Percentiles rank a stretch among this genome's conserved stretches.
phyloP scores from a whole-genome alignment of 2,113 vertebrate genomes.

The Scolopax mira region DNA sequence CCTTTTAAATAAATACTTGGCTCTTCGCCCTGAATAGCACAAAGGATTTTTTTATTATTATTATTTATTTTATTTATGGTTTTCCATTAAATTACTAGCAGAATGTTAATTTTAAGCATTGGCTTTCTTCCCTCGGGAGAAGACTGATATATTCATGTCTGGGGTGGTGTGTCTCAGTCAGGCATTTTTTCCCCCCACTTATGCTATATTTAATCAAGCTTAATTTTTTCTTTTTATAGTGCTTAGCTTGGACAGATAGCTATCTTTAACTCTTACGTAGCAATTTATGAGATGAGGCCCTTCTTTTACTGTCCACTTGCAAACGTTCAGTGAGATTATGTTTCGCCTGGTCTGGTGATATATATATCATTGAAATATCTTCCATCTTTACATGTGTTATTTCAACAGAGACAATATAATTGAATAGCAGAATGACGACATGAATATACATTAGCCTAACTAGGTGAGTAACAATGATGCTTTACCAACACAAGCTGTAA shows the following conservation, averaged over 20 bases:
- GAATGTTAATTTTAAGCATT: neutral
- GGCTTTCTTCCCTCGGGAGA: neutral
- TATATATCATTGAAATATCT: neutral
- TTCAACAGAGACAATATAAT: neutral
- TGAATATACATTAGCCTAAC: neutral
- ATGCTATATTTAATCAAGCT: neutral
- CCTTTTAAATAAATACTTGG: constrained; percentile 50
- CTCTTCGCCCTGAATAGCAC: constrained; percentile 37
- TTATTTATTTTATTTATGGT: neutral
- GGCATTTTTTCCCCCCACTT: neutral
- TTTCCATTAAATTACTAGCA: constrained; percentile 32
- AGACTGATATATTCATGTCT: neutral
- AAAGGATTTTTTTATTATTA: neutral
- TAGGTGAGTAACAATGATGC: neutral
- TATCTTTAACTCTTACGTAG: neutral
- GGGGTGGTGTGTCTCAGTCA: neutral
- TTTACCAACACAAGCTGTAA: neutral
- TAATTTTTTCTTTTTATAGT: neutral
- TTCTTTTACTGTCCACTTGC: neutral
- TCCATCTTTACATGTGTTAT: neutral
- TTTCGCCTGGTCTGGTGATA: neutral
- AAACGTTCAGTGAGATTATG: neutral
- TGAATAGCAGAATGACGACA: neutral
- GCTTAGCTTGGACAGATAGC: neutral
- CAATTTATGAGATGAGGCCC: neutral